Evolutionary conservation across 1,140 invertebrate genomes (phyloP).

Genomic region (Cylas formicarius): DNA sequence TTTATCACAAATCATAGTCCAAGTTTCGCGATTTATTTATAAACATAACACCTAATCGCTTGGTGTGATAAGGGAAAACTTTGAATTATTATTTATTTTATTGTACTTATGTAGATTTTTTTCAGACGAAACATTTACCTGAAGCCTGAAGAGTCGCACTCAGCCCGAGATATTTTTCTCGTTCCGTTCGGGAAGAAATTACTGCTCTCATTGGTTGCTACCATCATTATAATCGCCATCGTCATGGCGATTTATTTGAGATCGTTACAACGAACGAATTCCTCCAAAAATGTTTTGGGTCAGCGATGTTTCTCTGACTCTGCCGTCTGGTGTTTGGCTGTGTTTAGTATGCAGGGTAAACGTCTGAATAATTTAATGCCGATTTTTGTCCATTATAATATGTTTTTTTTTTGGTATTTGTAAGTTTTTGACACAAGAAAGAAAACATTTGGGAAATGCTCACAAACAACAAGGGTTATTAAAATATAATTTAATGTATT

Average conservation of each 20-base stretch:
- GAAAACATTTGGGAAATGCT: too few relatives aligned
- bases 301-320: slow-evolving; percentile 1
- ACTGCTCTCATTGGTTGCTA: slow-evolving; percentile 46
- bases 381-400: too few relatives aligned
- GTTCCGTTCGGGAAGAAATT: slow-evolving; percentile 52
- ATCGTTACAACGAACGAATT: background rate
- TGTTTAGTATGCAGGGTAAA: slow-evolving; percentile 53
- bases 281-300: background rate
- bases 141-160: slow-evolving; percentile 51
- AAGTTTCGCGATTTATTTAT: too few relatives aligned
- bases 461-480: too few relatives aligned
- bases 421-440: too few relatives aligned
- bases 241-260: slow-evolving; percentile 28
- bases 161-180: slow-evolving; percentile 55
- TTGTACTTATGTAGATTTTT: slow-evolving; percentile 8
- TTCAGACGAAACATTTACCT: slow-evolving; percentile 57
- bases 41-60: too few relatives aligned
- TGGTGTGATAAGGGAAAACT: too few relatives aligned
- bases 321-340: slow-evolving; percentile 8
- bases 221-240: slow-evolving; percentile 46
- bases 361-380: too few relatives aligned
- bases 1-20: background rate
- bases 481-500: too few relatives aligned
- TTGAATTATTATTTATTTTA: background rate
- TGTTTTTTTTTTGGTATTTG: too few relatives aligned